These are phyloP conservation scores for Camelus dromedarius DNA, from an alignment of 2,113 vertebrate genomes.

Conservation along the genomic window DNA sequence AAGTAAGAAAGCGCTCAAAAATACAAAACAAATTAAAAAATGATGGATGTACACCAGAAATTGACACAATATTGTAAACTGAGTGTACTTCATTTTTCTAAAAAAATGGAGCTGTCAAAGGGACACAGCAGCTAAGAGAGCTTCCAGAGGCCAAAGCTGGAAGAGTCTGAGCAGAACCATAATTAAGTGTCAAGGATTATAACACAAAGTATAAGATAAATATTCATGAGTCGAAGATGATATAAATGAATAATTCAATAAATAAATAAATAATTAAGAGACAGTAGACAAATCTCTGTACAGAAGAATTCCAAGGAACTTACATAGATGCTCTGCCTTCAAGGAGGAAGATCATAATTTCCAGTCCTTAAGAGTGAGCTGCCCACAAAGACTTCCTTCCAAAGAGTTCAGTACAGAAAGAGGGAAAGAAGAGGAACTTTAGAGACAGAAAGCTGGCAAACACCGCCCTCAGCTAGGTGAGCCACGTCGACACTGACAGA, in stretches of 20 bases:
- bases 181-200: background rate
- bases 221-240: too few species aligned
- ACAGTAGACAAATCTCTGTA: background rate
- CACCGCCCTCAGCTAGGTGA: background rate
- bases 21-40: background rate
- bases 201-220: background rate
- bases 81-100: too few species aligned
- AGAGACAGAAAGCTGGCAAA: background rate
- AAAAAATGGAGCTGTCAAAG: background rate
- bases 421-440: background rate
- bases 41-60: background rate
- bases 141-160: background rate
- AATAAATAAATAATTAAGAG: too few species aligned
- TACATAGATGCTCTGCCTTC: background rate
- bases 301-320: slow-evolving; percentile 19
- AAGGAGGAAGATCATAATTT: background rate
- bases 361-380: background rate
- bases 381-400: background rate
- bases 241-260: too few species aligned
- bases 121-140: background rate
- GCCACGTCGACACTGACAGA: background rate
- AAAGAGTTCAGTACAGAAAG: background rate
- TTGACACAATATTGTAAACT: too few species aligned
- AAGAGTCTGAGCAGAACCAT: background rate
- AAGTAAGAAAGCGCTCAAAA: background rate